Evolutionary conservation across 2,888 invertebrate species (phyloP).

Genomic region (Nomada ruficornis): DNA sequence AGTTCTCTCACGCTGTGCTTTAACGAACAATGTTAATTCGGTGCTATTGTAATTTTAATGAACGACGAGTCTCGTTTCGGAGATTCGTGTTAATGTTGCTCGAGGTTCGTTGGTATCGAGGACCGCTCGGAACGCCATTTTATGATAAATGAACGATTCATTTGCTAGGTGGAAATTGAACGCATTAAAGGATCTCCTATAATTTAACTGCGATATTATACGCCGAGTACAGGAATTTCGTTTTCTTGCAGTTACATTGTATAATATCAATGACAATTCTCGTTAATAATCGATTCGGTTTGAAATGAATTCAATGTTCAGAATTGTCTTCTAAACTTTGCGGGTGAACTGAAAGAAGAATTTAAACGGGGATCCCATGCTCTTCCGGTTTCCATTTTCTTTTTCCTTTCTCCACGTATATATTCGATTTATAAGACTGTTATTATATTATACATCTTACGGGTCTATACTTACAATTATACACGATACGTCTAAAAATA

Average conservation of each 20-base stretch:
- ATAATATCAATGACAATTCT: conserved; percentile 9
- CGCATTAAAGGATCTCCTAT: background rate
- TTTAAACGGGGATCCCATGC: conserved; percentile 1
- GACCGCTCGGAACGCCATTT: background rate
- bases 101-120: background rate
- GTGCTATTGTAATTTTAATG: background rate
- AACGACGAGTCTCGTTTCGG: background rate
- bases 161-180: background rate
- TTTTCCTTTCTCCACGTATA: conserved; percentile 5
- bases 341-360: conserved; percentile 21
- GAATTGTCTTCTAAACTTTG: background rate
- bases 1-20: background rate
- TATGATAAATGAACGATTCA: background rate
- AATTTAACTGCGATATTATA: conserved; percentile 9
- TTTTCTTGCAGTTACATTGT: background rate
- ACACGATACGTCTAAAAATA: conserved; percentile 47
- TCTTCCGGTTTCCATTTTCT: background rate
- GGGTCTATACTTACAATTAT: conserved; percentile 49
- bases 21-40: background rate
- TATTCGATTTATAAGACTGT: conserved; percentile 57
- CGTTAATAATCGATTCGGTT: conserved; percentile 5
- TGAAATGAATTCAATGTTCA: background rate
- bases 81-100: conserved; percentile 2
- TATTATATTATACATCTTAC: conserved; percentile 59
- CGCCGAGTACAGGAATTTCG: background rate